Evolutionary conservation across 2,888 invertebrate genomes (phyloP), one percentile per base, ranked within the genome.

Genomic region (Scaeva pyrastri): DNA sequence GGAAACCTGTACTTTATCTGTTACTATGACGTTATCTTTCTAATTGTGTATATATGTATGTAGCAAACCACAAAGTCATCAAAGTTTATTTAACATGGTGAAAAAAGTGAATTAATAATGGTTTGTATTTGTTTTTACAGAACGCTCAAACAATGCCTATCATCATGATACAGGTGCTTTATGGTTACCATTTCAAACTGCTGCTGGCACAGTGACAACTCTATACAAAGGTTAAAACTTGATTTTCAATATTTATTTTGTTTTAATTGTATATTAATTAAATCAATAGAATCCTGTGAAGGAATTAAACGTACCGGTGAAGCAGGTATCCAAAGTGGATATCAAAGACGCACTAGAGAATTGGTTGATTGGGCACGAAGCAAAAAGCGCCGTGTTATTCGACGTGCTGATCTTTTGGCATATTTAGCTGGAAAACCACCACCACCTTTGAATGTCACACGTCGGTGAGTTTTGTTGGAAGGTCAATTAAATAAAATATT

Each of bases 161-260:
- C 92, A 82, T 8, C 77, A 93, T 58, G 94, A 94, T 89, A 95
- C 95, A 88, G 95, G 94, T 86, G 94, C 95, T 84, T 92, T 95
- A 82, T 96, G 96, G 96, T 92, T 96, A 90, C 96, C 96, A 89
- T 96, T 96, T 93, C 96, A 96, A 93, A 96, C 95, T 89, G 96
- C 96, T 89, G 96, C 96, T 89, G 95, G 96, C 79, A 95, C 96
- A 88, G 95, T 96, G 88, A 96, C 96, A 87, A 94, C 95, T 76
- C 93, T 96, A 88, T 96, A 96, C 92, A 96, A 96, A 95, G 96
- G 96, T 96, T 8, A 39, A 92, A 71, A 21, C n/a, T 39, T 14
- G 11, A 16, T 23, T 39, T 2, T 62, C 16, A 10, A 50, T 11
- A 21, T 36, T 26, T 5, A 6, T 55, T 3, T 14, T 23, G 19